Conservation (phyloP, 2,888 invertebrate species). For the Poecilobothrus nobilitatus region DNA sequence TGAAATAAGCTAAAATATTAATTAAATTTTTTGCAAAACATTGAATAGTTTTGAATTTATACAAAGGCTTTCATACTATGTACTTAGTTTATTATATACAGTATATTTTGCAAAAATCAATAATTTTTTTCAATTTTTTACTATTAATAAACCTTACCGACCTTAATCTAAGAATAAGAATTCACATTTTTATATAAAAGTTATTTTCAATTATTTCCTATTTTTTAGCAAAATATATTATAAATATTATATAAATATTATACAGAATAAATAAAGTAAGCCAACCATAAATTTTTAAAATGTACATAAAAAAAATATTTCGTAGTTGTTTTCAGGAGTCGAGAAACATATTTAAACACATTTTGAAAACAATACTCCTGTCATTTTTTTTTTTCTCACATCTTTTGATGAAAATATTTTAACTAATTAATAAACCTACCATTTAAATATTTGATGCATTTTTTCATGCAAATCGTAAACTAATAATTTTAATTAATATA, state of each 20-base stretch:
- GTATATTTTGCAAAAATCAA: neutral
- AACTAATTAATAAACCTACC: neutral
- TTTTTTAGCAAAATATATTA: neutral
- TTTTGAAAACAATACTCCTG: constrained; percentile 4
- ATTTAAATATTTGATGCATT: neutral
- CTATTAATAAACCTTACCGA: neutral
- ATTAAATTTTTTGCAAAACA: too few relatives aligned
- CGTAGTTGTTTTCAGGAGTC: neutral
- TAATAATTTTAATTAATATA: neutral
- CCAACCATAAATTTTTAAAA: neutral
- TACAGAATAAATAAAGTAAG: neutral
- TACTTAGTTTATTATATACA: neutral
- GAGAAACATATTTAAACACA: neutral
- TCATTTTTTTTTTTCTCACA: neutral
- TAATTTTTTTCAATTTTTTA: neutral
- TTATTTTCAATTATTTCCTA: neutral
- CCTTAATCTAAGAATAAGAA: neutral
- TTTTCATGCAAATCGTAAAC: neutral
- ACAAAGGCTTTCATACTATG: neutral
- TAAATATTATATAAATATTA: neutral
- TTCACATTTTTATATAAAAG: neutral
- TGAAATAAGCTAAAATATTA: neutral
- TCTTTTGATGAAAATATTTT: neutral
- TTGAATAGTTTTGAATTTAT: too few relatives aligned
- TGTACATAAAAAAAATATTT: neutral